phyloP scores from a whole-genome alignment of 2,113 vertebrate genomes.

The Hypocryptadius cinnamomeus region DNA sequence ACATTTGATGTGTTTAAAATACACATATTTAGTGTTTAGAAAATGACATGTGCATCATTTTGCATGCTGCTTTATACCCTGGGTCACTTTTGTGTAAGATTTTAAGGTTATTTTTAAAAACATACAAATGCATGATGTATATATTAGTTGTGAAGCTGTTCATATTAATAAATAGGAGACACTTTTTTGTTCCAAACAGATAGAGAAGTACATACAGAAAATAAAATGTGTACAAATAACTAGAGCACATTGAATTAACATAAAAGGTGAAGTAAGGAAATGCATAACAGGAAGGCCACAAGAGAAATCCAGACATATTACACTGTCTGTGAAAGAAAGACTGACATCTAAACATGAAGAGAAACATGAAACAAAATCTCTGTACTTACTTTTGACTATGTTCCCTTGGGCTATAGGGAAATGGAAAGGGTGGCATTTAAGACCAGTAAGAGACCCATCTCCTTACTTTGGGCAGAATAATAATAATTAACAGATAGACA shows the following conservation, averaged over 20 bases:
- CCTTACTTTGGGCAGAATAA: neutral
- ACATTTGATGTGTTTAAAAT: neutral
- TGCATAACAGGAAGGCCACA: neutral
- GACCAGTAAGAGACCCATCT: neutral
- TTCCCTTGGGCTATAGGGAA: neutral
- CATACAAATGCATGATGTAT: neutral
- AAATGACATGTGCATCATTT: neutral
- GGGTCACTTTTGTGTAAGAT: neutral
- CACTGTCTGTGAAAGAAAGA: neutral
- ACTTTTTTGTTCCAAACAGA: neutral
- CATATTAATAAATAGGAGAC: neutral
- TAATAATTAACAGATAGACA: neutral
- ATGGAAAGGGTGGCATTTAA: neutral
- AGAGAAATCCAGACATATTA: neutral
- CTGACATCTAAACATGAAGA: neutral
- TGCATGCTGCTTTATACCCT: neutral
- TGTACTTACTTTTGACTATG: neutral
- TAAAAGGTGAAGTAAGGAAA: neutral
- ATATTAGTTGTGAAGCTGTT: neutral
- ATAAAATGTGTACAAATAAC: slow-evolving; percentile 17
- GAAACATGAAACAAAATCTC: neutral
- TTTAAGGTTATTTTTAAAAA: neutral
- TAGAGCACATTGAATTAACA: neutral
- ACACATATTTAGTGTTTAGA: too few species aligned
- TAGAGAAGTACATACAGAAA: neutral